Evolutionary conservation across 2,113 vertebrate species (phyloP), one percentile per base, ranked within the genome.

Genomic region (Anoura caudifer): DNA sequence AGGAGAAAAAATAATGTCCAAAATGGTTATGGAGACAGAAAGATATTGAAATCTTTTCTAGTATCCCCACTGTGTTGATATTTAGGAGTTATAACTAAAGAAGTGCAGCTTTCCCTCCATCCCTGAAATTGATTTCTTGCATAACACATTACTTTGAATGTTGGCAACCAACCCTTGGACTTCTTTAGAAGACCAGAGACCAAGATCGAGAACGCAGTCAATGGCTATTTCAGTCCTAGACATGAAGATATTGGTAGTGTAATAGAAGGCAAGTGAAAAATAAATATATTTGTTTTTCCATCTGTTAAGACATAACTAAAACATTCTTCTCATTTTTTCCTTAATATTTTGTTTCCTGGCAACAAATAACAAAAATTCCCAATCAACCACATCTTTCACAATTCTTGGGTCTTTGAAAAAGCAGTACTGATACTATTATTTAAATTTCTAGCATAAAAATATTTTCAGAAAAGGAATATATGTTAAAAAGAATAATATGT

Each of bases 281-380:
- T 96, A 97, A 97, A 96, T 96, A 95, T 85, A 93, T 91, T 97
- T 98, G 93, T 67, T 97, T 97, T 97, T 95, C 91, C 97, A 97
- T 96, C 97, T 96, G 91, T 96, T 95, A 96, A 95, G 89, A 91
- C 52, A 97, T 94, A 96, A 96, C 89, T 95, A 94, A 97, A 96
- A 97, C 97, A 97, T 97, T 97, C 84, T 96, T 95, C 67, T 69
- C 91, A 85, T 97, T 96, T 98, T 97, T 97, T 81, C 81, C 52
- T 84, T 96, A 97, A 96, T 95, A 86, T 92, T 97, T 86, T 94
- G 98, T 99, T 98, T 98, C 99, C 98, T 98, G 79, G 99, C 98
- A 98, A 98, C 98, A 97, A 95, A 97, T 96, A 97, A 97, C 45
- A 96, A 97, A 98, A 98, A 98, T 86, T 98, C 97, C 92, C 72